Percentiles rank a stretch among this genome's conserved stretches.
These are phyloP conservation scores for Neodiprion fabricii DNA, from an alignment of 1,140 invertebrate species.

Conservation along the genomic window DNA sequence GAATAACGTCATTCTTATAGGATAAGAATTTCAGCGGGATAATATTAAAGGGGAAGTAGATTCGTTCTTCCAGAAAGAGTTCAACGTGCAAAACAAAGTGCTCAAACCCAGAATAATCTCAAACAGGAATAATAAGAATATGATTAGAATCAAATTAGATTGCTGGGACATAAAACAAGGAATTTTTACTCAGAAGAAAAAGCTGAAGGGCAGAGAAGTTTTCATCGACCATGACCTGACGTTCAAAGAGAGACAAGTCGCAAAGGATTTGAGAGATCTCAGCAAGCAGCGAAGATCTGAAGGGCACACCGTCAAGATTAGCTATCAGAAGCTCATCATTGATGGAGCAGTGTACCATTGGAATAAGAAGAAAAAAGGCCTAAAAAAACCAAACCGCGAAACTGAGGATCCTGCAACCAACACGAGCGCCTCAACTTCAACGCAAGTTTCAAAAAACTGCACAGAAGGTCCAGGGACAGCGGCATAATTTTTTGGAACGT, in stretches of 20 bases:
- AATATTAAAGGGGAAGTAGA: background rate
- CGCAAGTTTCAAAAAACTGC: background rate
- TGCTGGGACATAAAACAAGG: background rate
- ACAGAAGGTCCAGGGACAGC: background rate
- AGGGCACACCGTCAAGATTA: background rate
- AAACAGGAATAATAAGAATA: background rate
- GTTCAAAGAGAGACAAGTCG: background rate
- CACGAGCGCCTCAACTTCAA: background rate
- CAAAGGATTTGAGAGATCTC: background rate
- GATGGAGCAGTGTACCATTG: background rate
- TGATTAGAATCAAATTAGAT: background rate
- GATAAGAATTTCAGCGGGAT: background rate
- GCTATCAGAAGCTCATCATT: slow-evolving; percentile 6
- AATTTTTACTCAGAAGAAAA: background rate
- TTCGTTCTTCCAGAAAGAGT: background rate
- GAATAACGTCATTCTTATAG: background rate
- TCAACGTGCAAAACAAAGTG: background rate
- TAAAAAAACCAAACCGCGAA: background rate
- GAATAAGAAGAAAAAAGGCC: background rate
- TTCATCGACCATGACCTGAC: background rate
- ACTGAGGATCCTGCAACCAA: background rate
- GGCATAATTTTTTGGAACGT: background rate
- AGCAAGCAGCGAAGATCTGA: background rate
- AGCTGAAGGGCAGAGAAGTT: background rate
- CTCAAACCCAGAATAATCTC: background rate